phyloP scores from a whole-genome alignment of 2,888 invertebrate species.

The Nomada ferruginata region DNA sequence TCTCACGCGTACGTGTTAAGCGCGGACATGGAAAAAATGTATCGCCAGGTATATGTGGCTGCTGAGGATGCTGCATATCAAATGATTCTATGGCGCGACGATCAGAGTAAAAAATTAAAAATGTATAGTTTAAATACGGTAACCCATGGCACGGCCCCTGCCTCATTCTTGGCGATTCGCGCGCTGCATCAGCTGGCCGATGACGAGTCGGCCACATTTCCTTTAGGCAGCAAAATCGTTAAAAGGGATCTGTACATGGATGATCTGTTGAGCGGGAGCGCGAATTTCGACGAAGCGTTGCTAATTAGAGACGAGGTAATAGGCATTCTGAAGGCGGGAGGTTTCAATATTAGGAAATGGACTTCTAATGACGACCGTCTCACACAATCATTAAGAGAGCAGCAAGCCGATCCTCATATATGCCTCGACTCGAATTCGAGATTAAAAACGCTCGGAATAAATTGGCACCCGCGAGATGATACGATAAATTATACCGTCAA shows the following conservation, averaged over 20 bases:
- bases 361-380: not conserved
- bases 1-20: too few relatives aligned
- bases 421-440: not conserved
- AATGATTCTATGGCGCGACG: too few relatives aligned
- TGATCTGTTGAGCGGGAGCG: not conserved
- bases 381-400: not conserved
- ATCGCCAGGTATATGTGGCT: too few relatives aligned
- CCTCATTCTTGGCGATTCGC: not conserved
- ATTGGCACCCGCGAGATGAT: not conserved
- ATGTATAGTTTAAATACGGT: too few relatives aligned
- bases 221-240: not conserved
- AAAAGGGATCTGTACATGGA: conserved; percentile 1
- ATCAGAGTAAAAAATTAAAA: too few relatives aligned
- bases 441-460: not conserved
- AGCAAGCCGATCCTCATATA: not conserved
- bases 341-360: conserved; percentile 2
- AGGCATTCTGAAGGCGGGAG: not conserved
- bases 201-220: not conserved
- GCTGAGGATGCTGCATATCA: too few relatives aligned
- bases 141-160: not conserved
- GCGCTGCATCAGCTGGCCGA: not conserved
- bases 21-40: too few relatives aligned
- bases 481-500: not conserved
- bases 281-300: not conserved
- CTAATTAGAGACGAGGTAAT: not conserved